Conservation (phyloP, 2,888 invertebrate species). For the Ennomos fuscantarius region DNA sequence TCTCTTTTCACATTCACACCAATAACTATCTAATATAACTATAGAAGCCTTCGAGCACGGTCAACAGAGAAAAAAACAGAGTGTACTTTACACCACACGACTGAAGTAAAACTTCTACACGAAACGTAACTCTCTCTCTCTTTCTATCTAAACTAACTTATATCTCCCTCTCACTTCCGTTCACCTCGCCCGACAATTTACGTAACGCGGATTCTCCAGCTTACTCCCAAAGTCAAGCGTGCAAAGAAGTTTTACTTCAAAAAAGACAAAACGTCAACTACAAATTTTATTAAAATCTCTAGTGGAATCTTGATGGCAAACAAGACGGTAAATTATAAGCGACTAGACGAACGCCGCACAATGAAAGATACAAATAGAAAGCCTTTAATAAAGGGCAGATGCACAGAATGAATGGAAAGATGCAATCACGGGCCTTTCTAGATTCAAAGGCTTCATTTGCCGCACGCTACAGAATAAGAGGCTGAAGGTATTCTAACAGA, state of each 20-base stretch:
- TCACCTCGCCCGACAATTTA: too few relatives aligned
- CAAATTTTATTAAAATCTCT: constrained; percentile 17
- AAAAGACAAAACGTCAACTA: constrained; percentile 2
- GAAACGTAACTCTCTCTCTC: too few relatives aligned
- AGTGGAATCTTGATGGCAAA: constrained; percentile 11
- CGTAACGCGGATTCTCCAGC: too few relatives aligned
- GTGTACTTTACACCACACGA: neutral
- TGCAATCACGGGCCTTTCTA: constrained; percentile 44
- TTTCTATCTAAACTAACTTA: too few relatives aligned
- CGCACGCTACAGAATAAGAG: constrained; percentile 32
- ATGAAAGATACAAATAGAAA: constrained; percentile 41
- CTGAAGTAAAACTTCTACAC: too few relatives aligned
- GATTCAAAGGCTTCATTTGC: constrained; percentile 44
- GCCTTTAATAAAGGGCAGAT: constrained; percentile 43
- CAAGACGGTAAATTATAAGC: constrained; percentile 29
- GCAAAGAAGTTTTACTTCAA: too few relatives aligned
- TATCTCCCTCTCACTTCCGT: too few relatives aligned
- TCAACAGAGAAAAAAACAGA: too few relatives aligned
- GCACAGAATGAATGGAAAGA: constrained; percentile 42
- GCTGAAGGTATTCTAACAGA: neutral
- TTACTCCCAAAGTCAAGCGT: too few relatives aligned
- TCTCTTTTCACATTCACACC: too few relatives aligned
- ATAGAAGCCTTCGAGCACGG: too few relatives aligned
- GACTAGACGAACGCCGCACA: constrained; percentile 33
- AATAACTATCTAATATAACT: too few relatives aligned